Evolutionary conservation across 2,888 invertebrate genomes (phyloP), one percentile per base, ranked within the genome.

Genomic region (Synergus itoensis): DNA sequence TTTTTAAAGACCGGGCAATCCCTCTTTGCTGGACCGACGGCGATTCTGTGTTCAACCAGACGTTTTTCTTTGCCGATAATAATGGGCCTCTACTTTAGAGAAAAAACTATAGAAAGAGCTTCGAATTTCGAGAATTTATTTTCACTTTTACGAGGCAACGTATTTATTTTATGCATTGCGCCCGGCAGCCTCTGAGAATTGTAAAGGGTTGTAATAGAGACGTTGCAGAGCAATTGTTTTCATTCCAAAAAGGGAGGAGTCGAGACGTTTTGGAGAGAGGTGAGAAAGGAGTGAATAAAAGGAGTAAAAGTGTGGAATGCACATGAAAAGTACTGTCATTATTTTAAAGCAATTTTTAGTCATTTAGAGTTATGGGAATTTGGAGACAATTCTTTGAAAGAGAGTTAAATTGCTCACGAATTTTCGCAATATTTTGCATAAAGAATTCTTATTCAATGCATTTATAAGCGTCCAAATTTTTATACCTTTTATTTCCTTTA

Each of bases 1-100:
- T 90, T 88, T 88, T 90, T 88, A 86, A 87, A 85, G 80, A 82
- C 77, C 64, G 36, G 14, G 53, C 45, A 11, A 48, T 48, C 53
- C 73, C 73, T 48, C 53, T 48, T 73, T 73, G 28, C 36, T 53
- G 41, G 65, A 65, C 48, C 73, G 48, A 48, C 73, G 53, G 16
- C 48, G 45, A 69, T 67, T 41, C 65, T 43, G 41, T 65, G 65
- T 65, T 48, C 14, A 65, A 43, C 41, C 40, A 63, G 36, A 63
- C 18, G 28, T 36, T 73, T 73, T 53, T 73, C 48, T 73, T 36
- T 36, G 11, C n/a, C 28, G 48, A 73, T 73, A 73, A 73, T 73
- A 36, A 36, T n/a, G 16, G 48, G 4, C 28, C 73, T n/a, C 36
- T 28, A 16, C 18, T 43, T 48, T 7, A 12, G 11, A 41, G 8